phyloP scores from a whole-genome alignment of 2,113 vertebrate genomes.

The Cololabis saira region DNA sequence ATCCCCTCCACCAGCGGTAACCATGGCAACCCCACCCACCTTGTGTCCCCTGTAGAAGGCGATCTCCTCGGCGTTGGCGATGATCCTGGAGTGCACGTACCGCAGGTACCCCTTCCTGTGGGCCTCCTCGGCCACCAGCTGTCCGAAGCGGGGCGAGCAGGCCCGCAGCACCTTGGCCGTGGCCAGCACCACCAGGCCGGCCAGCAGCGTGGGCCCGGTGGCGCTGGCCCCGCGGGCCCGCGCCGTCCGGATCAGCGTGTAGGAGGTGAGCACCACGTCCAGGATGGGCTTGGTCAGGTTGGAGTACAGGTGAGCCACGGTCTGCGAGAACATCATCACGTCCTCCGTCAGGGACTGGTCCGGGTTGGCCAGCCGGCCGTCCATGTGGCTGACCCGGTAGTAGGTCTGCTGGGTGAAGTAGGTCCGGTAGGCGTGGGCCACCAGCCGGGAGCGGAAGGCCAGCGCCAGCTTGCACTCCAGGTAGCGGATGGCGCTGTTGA shows the following conservation, averaged over 20 bases:
- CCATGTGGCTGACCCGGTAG: conserved; percentile 96
- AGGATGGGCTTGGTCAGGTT: conserved; percentile 98
- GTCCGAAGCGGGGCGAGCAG: conserved; percentile 95
- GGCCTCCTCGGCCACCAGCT: conserved; percentile 96
- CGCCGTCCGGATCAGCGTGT: conserved; percentile 94
- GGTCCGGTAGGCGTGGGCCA: conserved; percentile 91
- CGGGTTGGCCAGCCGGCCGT: conserved; percentile 93
- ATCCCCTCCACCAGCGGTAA: no score
- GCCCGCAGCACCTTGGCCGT: conserved; percentile 94
- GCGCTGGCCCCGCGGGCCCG: conserved; percentile 91
- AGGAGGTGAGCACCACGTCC: conserved; percentile 95
- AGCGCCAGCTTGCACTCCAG: conserved; percentile 95
- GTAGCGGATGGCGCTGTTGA: conserved; percentile 97
- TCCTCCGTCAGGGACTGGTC: conserved; percentile 98
- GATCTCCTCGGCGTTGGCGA: conserved; percentile 97
- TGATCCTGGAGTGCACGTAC: conserved; percentile 96
- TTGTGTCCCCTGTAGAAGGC: conserved; percentile 98
- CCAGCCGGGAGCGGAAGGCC: conserved; percentile 94
- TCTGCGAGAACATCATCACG: conserved; percentile 96
- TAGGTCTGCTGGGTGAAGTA: conserved; percentile 97
- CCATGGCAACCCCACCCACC: conserved; percentile 71
- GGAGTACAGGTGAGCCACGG: conserved; percentile 96
- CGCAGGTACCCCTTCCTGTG: conserved; percentile 94
- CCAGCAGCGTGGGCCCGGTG: conserved; percentile 89
- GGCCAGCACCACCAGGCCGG: conserved; percentile 92